Evolutionary conservation across 1,140 invertebrate genomes (phyloP).

Genomic region (Bombus superbus): DNA sequence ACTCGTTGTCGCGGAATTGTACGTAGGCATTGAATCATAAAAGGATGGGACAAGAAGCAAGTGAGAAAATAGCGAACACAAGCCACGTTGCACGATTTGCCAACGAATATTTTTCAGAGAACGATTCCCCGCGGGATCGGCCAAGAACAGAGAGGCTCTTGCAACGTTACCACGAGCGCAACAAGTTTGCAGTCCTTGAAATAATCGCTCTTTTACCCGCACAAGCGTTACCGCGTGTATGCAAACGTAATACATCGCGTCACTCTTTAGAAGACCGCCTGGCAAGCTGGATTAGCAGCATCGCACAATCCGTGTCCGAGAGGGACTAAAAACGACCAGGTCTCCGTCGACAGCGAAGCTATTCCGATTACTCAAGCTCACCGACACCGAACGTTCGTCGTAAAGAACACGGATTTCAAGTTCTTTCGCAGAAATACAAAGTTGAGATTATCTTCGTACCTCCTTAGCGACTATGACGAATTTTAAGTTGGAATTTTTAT

Average conservation of each 20-base stretch:
- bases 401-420: background rate
- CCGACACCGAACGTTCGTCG: background rate
- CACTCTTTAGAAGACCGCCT: constrained; percentile 45
- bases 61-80: background rate
- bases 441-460: background rate
- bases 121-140: constrained; percentile 5
- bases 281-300: constrained; percentile 36
- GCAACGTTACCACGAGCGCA: constrained; percentile 28
- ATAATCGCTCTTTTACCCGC: constrained; percentile 49
- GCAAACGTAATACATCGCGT: constrained; percentile 52
- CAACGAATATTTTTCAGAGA: constrained; percentile 12
- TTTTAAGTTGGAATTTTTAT: background rate
- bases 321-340: constrained; percentile 17
- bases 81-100: background rate
- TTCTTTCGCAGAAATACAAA: background rate
- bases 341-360: constrained; percentile 18
- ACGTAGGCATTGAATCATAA: background rate
- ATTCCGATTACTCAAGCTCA: background rate
- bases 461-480: background rate
- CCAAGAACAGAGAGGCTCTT: constrained; percentile 10
- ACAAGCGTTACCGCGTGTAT: constrained; percentile 37
- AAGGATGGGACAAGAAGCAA: background rate
- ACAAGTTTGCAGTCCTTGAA: constrained; percentile 54
- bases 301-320: constrained; percentile 10
- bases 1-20: background rate